phyloP scores from a whole-genome alignment of 2,888 invertebrate genomes.

The Tanypteryx hageni region DNA sequence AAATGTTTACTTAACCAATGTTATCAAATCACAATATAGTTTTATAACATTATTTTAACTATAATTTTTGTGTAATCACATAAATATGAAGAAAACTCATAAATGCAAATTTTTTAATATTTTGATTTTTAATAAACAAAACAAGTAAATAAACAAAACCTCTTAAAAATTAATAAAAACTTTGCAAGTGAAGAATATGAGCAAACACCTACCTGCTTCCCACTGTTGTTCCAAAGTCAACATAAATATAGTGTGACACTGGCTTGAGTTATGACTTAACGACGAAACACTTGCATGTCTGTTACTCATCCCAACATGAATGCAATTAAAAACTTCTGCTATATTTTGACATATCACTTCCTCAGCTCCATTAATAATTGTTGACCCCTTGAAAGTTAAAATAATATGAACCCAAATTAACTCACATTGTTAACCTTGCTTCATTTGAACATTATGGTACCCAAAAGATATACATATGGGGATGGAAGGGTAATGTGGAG shows the following conservation, averaged over 20 bases:
- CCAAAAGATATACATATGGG: too few relatives aligned
- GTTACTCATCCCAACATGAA: constrained; percentile 82
- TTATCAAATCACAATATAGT: not conserved
- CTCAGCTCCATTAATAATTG: constrained; percentile 68
- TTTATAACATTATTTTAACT: too few relatives aligned
- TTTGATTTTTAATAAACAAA: too few relatives aligned
- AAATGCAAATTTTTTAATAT: too few relatives aligned
- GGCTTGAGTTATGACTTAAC: not conserved
- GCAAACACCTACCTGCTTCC: constrained; percentile 72
- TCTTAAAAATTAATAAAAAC: too few relatives aligned
- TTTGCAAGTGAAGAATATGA: not conserved
- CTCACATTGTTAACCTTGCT: not conserved
- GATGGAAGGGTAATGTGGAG: too few relatives aligned
- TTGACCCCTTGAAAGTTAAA: constrained; percentile 67
- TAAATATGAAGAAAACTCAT: too few relatives aligned
- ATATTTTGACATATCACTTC: constrained; percentile 74
- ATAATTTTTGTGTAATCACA: too few relatives aligned
- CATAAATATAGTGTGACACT: constrained; percentile 79
- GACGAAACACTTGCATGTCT: constrained; percentile 71
- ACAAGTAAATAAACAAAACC: too few relatives aligned
- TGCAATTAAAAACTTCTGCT: constrained; percentile 84
- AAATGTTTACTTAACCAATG: not conserved
- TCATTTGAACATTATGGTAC: not conserved
- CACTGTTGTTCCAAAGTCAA: constrained; percentile 86
- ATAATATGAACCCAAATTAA: not conserved